Evolutionary conservation across 2,797 vertebrate genomes (phyloP).

Genomic region (Eulemur albifrons): DNA sequence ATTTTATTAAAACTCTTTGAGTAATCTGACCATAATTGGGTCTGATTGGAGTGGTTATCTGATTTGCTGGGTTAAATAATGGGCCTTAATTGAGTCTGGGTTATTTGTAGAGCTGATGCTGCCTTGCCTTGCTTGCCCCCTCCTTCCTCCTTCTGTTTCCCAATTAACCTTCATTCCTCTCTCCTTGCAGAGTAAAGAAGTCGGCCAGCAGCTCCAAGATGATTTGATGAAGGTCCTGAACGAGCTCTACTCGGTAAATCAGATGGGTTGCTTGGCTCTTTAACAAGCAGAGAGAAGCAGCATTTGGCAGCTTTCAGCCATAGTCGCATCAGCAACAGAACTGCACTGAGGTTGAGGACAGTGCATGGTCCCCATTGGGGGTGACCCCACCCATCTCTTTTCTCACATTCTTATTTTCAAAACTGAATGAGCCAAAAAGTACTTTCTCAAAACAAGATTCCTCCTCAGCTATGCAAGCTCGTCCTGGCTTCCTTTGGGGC

Average conservation of each 20-base stretch:
- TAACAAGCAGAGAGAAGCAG: constrained; percentile 63
- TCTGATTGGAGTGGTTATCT: constrained; percentile 68
- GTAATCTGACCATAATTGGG: constrained; percentile 59
- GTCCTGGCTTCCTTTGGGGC: background rate
- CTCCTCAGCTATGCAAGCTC: background rate
- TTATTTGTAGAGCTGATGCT: constrained; percentile 45
- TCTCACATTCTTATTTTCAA: constrained; percentile 29
- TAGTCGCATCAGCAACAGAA: constrained; percentile 25
- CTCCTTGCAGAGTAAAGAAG: constrained; percentile 95
- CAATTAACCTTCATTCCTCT: constrained; percentile 80
- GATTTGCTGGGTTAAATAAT: constrained; percentile 73
- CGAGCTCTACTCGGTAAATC: constrained; percentile 96
- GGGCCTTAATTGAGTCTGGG: constrained; percentile 52
- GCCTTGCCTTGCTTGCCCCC: constrained; percentile 42
- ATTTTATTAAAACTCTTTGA: constrained; percentile 63
- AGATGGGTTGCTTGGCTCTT: constrained; percentile 49
- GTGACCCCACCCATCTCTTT: constrained; percentile 38
- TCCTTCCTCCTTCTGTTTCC: constrained; percentile 57
- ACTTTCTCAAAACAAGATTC: constrained; percentile 40
- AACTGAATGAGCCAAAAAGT: constrained; percentile 9
- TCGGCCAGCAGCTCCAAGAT: constrained; percentile 97
- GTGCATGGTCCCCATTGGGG: constrained; percentile 33
- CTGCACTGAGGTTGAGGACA: constrained; percentile 47
- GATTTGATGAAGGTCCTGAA: constrained; percentile 99
- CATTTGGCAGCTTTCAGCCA: constrained; percentile 50